These are phyloP conservation scores for Vanacampus margaritifer DNA, from an alignment of 2,113 vertebrate species.

Conservation along the genomic window DNA sequence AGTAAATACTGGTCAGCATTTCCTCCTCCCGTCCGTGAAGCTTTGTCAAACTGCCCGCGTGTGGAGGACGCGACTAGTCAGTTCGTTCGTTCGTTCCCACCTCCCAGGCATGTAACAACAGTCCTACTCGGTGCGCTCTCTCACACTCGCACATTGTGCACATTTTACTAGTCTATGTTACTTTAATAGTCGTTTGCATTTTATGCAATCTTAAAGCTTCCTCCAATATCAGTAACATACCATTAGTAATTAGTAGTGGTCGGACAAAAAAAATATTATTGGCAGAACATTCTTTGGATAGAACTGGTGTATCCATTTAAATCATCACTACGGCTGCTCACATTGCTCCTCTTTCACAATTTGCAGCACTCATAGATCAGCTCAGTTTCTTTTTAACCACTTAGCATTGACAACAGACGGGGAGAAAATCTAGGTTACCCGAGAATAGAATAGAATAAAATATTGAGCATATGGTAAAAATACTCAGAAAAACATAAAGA, in stretches of 20 bases:
- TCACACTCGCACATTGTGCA: too few species aligned
- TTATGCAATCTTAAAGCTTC: too few species aligned
- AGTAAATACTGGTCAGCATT: too few species aligned
- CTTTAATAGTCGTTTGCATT: too few species aligned
- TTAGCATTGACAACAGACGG: slow-evolving; percentile 9
- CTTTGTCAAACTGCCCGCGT: too few species aligned
- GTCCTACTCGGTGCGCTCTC: too few species aligned
- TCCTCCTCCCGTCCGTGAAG: too few species aligned
- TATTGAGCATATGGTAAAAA: slow-evolving; percentile 37
- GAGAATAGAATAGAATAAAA: slow-evolving; percentile 25
- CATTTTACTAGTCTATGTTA: too few species aligned
- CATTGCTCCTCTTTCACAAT: slow-evolving; percentile 23
- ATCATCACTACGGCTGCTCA: not conserved
- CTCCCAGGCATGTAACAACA: too few species aligned
- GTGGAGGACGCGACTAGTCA: too few species aligned
- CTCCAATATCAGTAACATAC: not conserved
- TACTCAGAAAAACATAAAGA: not conserved
- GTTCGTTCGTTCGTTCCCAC: too few species aligned
- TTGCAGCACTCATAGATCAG: slow-evolving; percentile 22
- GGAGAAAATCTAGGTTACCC: slow-evolving; percentile 34
- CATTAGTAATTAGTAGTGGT: not conserved
- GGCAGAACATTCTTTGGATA: not conserved
- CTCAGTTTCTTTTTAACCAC: slow-evolving; percentile 29
- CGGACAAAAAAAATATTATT: not conserved
- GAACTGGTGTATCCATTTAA: not conserved